Evolutionary conservation across 2,888 invertebrate genomes (phyloP), one percentile per base, ranked within the genome.

Genomic region (Ormyrus pomaceus): DNA sequence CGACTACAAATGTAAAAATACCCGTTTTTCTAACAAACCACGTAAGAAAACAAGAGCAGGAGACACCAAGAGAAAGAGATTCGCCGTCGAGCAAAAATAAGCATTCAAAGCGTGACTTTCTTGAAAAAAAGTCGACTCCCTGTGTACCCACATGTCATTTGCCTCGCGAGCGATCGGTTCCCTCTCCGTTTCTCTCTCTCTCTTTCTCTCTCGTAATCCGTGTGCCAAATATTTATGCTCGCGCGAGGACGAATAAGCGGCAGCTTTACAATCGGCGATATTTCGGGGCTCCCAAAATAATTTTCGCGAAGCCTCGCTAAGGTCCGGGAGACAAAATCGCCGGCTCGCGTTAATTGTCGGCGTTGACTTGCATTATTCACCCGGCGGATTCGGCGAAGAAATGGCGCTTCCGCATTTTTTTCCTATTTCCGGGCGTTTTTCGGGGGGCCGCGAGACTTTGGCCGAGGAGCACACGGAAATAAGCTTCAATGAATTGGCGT

Each of bases 241-340:
- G 61, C 62, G 73, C 82, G 76, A 73, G 76, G 61, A 62, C 73
- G 56, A 19, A 50, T 51, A 55, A 59, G 76, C 48, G 51, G 13
- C 19, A 69, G 68, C 64, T 75, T 69, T 74, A 78, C 79, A 81
- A 79, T 82, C 76, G 73, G 68, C 65, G 72, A 81, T 80, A 81
- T 83, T 79, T 82, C 56, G 61, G 69, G 68, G 59, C 73, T 78
- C 82, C 70, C 77, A 77, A 77, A 77, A 78, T 82, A 82, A 80
- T 82, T 82, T 79, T 76, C 59, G 19, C 61, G 61, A 77, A 79
- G 70, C 73, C 77, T 82, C 72, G 81, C 66, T 69, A 76, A 69
- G 55, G 51, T 69, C 70, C 71, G 71, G 72, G 74, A 34, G 58
- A 48, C 13, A 34, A 74, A 34, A 72, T 62, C 45, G 19, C 55